Conservation (phyloP, 92 coral and sea anemone genomes). For the Palythoa grandiflora region DNA sequence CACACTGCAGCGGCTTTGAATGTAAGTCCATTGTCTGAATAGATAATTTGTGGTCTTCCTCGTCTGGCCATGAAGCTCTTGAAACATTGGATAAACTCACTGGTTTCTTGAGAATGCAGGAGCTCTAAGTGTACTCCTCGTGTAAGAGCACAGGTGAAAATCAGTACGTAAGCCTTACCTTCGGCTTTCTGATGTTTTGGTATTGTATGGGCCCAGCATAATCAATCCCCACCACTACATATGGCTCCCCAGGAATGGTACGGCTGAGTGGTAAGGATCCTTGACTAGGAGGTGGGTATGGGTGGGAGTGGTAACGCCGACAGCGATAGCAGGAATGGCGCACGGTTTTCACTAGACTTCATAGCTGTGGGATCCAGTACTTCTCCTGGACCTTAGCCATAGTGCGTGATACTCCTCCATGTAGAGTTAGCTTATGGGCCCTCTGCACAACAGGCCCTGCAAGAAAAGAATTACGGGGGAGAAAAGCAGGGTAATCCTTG, state of each 20-base stretch:
- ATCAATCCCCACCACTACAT: slow-evolving; percentile 50
- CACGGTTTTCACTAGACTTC: background rate
- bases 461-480: slow-evolving; percentile 37
- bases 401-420: slow-evolving; percentile 41
- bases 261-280: slow-evolving; percentile 30
- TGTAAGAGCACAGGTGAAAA: slow-evolving; percentile 31
- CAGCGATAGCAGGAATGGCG: slow-evolving; percentile 3
- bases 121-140: slow-evolving; percentile 20
- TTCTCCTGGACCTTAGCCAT: slow-evolving; percentile 50
- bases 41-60: slow-evolving; percentile 10
- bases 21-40: slow-evolving; percentile 10
- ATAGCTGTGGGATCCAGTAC: slow-evolving; percentile 50
- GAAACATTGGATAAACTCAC: background rate
- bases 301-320: background rate
- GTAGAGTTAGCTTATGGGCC: slow-evolving; percentile 35
- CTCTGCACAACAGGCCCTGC: slow-evolving; percentile 19
- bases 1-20: slow-evolving; percentile 8
- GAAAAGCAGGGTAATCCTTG: slow-evolving; percentile 46
- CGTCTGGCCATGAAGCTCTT: slow-evolving; percentile 2
- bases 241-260: slow-evolving; percentile 37
- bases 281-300: slow-evolving; percentile 40
- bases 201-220: slow-evolving; percentile 54
- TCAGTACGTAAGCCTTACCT: slow-evolving; percentile 25
- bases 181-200: slow-evolving; percentile 3
- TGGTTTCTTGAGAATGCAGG: slow-evolving; percentile 8